Base-by-base conservation (phyloP, 2,113 vertebrate genomes). In the Physeter macrocephalus region DNA sequence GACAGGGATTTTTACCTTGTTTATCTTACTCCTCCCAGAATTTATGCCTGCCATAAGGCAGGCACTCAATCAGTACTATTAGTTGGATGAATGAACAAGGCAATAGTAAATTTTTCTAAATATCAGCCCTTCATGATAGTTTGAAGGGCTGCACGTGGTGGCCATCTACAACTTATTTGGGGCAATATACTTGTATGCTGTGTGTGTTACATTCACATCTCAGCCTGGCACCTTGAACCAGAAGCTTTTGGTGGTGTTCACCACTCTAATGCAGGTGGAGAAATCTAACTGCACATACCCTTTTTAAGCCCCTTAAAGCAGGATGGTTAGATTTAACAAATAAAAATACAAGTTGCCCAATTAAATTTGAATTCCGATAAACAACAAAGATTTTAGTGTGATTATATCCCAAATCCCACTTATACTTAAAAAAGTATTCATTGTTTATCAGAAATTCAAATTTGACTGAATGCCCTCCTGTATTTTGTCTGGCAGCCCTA, bases 301-400 rank as follows among this genome's bases (percentile, higher is more conserved):
- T 66, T 61, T 27, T 13, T 62, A 72, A 75, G 23, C 59, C n/a
- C 49, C 8, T 87, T 41, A 87, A 77, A 88, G 31, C 59, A 61
- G 5, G 57, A 66, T 8, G 75, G 82, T n/a, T 88, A 80, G 59
- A 67, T 82, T 83, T 57, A 72, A 41, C 80, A 90, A 95, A 71
- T 72, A 72, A 78, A 93, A 86, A 75, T 49, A 25, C 25, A 81
- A 11, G 5, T 61, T 39, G 39, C 43, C 34, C 31, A 36, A 34
- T 72, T 77, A 85, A 77, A 89, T 80, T 80, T 78, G 31, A 83
- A 90, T 88, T 97, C 75, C 46, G 15, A 39, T 78, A 80, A 80
- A 36, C 39, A 81, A 78, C 23, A 81, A 74, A 31, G 87, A 43
- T 67, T 74, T 90, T 74, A 59, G 9, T 83, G 13, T 80, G 39